Base-by-base conservation (phyloP, 2,888 invertebrate genomes). In the Ophion obscuratus region DNA sequence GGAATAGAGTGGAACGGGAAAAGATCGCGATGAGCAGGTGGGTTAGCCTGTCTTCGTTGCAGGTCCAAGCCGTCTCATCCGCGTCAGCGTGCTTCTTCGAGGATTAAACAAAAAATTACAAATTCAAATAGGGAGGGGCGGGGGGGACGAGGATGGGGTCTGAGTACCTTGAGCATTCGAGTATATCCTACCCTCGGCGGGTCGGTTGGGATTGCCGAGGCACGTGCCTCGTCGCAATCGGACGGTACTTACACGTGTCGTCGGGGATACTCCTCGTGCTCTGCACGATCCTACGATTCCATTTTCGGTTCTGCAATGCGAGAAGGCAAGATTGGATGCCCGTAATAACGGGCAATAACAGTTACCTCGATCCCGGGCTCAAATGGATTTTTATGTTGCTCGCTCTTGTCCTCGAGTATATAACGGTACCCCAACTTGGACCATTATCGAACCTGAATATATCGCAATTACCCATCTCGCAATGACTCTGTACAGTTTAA, bases 101-200 rank as follows among this genome's bases (percentile, higher is more conserved):
- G 85, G 83, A 78, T 78, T 81, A 81, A 86, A 81, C 71, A 83
- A 83, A 81, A 84, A 88, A 89, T 88, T 89, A 88, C 81, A 88
- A 88, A 89, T 88, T 89, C 86, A 89, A 89, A 89, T 88, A 83
- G 81, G 83, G 71, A 14, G 14, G 14, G 67, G n/a, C n/a, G n/a
- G 66, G 59, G 57, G 66, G 62, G 74, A 67, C 9, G 81, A 47
- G 61, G 64, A 20, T 27, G 36, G 71, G 61, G 20, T 11, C 2
- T 24, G 66, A 36, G 57, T 40, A 74, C 73, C 70, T 53, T 20
- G 70, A 77, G 75, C 64, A 59, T 68, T 24, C 53, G 40, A 74
- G 57, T 31, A 27, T 59, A 44, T 59, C 47, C 44, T 85, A 67
- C 71, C 68, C 61, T 82, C 68, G 73, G 71, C 59, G 24, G 66